Evolutionary conservation across 2,888 invertebrate species (phyloP).

Genomic region (Polydesmus complanatus): DNA sequence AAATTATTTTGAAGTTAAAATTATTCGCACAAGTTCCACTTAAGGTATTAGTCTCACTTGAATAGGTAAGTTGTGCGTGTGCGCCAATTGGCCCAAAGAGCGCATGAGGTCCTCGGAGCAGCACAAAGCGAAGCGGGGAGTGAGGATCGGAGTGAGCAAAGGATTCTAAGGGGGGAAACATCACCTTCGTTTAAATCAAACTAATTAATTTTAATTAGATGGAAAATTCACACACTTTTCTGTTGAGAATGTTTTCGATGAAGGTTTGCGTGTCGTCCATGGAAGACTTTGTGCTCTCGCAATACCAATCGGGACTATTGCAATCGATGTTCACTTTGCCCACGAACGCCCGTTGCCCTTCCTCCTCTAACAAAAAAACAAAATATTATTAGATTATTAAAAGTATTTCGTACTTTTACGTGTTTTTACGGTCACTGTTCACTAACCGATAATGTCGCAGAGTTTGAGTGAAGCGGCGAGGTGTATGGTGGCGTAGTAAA

Average conservation of each 20-base stretch:
- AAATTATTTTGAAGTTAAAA: not conserved
- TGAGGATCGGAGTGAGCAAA: slow-evolving; percentile 60
- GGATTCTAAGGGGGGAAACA: slow-evolving; percentile 45
- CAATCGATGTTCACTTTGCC: slow-evolving; percentile 14
- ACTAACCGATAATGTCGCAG: slow-evolving; percentile 48
- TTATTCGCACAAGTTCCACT: not conserved
- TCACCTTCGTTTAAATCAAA: no score
- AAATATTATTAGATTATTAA: no score
- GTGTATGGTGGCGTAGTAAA: slow-evolving; percentile 72
- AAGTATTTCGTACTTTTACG: no score
- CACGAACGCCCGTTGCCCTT: slow-evolving; percentile 13
- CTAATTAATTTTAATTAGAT: not conserved
- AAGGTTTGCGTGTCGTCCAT: slow-evolving; percentile 8
- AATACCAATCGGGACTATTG: slow-evolving; percentile 7
- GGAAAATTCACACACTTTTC: not conserved
- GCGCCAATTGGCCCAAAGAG: slow-evolving; percentile 51
- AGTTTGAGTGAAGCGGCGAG: slow-evolving; percentile 52
- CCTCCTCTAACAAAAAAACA: not conserved
- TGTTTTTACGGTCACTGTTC: no score
- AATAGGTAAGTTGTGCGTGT: slow-evolving; percentile 50
- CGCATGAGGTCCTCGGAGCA: slow-evolving; percentile 57
- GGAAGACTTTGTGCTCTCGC: slow-evolving; percentile 5
- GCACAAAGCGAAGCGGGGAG: slow-evolving; percentile 68
- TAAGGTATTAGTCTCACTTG: slow-evolving; percentile 51
- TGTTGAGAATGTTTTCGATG: slow-evolving; percentile 5